phyloP scores from a whole-genome alignment of 2,888 invertebrate genomes.

The Drosophila infuscata region DNA sequence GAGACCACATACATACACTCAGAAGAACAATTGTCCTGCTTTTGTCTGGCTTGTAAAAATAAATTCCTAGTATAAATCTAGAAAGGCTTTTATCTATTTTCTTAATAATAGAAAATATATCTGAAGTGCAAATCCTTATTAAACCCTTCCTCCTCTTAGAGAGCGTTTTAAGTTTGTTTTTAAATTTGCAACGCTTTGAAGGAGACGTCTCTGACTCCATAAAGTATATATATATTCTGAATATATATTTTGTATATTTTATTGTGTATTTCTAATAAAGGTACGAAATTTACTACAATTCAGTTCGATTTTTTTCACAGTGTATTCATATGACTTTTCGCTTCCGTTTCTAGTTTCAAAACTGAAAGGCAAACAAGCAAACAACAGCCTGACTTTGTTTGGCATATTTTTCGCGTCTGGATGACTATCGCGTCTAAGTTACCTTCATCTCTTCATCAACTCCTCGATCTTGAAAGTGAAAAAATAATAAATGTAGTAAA shows the following conservation, averaged over 20 bases:
- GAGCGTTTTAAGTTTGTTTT: neutral
- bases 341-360: conserved; percentile 67
- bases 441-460: conserved; percentile 6
- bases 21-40: neutral
- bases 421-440: conserved; percentile 32
- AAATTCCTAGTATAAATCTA: neutral
- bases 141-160: too few relatives aligned
- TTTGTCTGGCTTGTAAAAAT: neutral
- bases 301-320: neutral
- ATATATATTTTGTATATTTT: neutral
- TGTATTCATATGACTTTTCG: neutral
- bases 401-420: conserved; percentile 5
- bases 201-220: too few relatives aligned
- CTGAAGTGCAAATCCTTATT: neutral
- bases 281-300: neutral
- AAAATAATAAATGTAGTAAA: conserved; percentile 22
- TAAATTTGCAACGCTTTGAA: neutral
- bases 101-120: neutral
- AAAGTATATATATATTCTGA: too few relatives aligned
- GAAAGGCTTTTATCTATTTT: too few relatives aligned
- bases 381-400: conserved; percentile 3
- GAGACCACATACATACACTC: conserved; percentile 33
- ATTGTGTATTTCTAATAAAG: neutral
- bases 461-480: conserved; percentile 63
- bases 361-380: conserved; percentile 54